Percentiles rank a stretch among this genome's conserved stretches.
phyloP scores from a whole-genome alignment of 2,113 vertebrate genomes.

The Myotis lucifugus region DNA sequence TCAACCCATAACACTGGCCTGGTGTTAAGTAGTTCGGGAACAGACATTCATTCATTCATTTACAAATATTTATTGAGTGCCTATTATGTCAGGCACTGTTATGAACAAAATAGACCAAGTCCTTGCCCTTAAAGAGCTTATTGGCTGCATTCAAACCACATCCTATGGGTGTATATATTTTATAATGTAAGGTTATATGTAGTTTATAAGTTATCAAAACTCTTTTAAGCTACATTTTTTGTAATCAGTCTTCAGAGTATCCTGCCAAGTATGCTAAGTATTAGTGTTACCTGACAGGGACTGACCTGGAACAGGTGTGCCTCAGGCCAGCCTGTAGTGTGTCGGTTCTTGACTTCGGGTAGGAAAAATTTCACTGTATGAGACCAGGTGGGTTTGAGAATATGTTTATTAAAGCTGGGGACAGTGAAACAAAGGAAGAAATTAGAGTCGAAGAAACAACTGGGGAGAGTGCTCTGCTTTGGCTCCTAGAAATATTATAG shows the following conservation, averaged over 20 bases:
- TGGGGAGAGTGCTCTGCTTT: no score
- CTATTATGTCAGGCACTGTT: not conserved
- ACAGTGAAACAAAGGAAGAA: no score
- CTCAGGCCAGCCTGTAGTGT: no score
- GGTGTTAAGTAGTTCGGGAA: not conserved
- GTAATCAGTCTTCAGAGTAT: constrained; percentile 8
- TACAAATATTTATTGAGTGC: not conserved
- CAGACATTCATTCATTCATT: not conserved
- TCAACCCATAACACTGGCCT: not conserved
- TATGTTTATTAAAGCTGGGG: no score
- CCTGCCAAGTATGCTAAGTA: not conserved
- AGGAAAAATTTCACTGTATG: no score
- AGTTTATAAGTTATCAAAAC: constrained; percentile 15
- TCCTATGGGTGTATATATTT: not conserved
- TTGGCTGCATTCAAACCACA: not conserved
- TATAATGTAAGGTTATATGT: constrained; percentile 22
- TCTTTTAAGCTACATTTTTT: not conserved
- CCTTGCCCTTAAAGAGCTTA: not conserved
- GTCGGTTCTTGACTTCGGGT: no score
- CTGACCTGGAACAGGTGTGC: no score
- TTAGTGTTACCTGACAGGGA: not conserved
- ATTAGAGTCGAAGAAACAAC: no score
- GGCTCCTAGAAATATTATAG: no score
- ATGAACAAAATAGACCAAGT: not conserved
- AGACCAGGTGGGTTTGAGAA: no score